These are phyloP conservation scores for Calliphora vomitoria DNA, from an alignment of 2,888 invertebrate species.

Conservation along the genomic window DNA sequence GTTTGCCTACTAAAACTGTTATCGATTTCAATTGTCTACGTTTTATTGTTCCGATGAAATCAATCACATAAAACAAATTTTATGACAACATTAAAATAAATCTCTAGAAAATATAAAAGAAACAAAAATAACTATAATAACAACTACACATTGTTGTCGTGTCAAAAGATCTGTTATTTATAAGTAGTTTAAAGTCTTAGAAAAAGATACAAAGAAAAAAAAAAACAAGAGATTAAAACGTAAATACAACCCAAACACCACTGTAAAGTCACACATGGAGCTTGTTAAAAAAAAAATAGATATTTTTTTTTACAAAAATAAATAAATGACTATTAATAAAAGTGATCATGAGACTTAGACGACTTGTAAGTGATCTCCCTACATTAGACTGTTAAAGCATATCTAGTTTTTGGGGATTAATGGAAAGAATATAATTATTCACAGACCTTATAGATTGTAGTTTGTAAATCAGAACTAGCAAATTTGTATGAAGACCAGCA, in stretches of 20 bases:
- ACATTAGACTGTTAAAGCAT: neutral
- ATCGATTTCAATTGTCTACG: conserved; percentile 39
- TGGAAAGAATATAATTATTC: no score
- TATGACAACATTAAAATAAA: conserved; percentile 41
- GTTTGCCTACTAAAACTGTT: neutral
- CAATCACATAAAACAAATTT: conserved; percentile 48
- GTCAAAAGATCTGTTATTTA: conserved; percentile 23
- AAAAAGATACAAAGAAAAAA: conserved; percentile 14
- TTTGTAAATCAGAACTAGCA: no score
- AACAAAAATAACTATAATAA: neutral
- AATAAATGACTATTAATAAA: conserved; percentile 15
- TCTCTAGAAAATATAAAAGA: neutral
- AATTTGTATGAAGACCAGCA: no score
- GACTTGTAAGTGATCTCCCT: conserved; percentile 9
- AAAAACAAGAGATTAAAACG: conserved; percentile 28
- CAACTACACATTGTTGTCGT: neutral
- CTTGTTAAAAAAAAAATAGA: conserved; percentile 6
- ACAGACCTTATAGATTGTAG: no score
- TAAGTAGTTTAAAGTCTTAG: conserved; percentile 2
- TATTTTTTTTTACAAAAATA: conserved; percentile 26
- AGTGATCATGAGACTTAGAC: neutral
- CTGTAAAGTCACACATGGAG: conserved; percentile 17
- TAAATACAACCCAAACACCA: conserved; percentile 41
- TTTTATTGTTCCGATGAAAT: conserved; percentile 37
- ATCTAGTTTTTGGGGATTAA: neutral